A percentile compares a stretch with the other conserved stretches of the same genome.
phyloP scores from a whole-genome alignment of 2,113 vertebrate species.

The Bolborhynchus lineola region DNA sequence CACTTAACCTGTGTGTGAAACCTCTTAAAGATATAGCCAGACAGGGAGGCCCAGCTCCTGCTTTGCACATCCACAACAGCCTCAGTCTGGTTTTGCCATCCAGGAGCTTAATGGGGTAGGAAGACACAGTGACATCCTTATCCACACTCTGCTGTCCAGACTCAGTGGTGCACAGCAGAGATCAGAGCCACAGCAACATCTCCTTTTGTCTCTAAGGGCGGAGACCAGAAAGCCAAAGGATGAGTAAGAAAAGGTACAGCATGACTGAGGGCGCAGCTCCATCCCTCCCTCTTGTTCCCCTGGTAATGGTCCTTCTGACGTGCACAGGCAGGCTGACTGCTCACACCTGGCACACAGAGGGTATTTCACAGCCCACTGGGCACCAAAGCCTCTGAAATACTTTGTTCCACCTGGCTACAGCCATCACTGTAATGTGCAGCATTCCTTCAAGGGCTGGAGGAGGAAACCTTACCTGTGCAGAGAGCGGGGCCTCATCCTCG shows the following conservation, averaged over 20 bases:
- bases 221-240: neutral
- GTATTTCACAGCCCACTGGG: neutral
- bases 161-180: neutral
- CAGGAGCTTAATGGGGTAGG: neutral
- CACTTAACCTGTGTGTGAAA: neutral
- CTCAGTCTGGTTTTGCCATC: neutral
- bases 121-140: neutral
- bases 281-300: neutral
- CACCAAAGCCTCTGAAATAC: neutral
- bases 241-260: neutral
- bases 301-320: neutral
- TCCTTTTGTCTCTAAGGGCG: neutral
- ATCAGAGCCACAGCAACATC: neutral
- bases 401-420: neutral
- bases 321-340: neutral
- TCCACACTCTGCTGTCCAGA: neutral
- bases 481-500: neutral
- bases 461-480: neutral
- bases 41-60: neutral
- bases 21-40: neutral
- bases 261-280: neutral
- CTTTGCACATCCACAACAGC: neutral
- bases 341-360: neutral
- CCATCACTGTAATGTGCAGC: fast-evolving
- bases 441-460: neutral